Evolutionary conservation across 2,113 vertebrate genomes (phyloP).

Genomic region (Phalacrocorax aristotelis): DNA sequence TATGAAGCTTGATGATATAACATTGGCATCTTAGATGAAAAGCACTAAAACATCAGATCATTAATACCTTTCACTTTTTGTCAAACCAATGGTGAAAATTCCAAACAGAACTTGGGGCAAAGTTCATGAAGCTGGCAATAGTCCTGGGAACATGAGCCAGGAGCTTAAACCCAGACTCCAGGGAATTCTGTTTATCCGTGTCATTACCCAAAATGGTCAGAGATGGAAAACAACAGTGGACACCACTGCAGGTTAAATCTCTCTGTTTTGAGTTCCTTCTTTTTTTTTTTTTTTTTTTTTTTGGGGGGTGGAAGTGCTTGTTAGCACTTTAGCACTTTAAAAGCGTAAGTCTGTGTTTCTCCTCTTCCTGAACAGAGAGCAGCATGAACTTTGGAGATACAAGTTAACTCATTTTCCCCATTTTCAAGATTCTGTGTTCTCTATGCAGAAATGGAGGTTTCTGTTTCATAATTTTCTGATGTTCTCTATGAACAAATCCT

Average conservation of each 20-base stretch:
- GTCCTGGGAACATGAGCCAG: not conserved
- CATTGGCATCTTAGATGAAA: not conserved
- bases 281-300: no score
- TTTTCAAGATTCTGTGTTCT: not conserved
- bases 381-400: not conserved
- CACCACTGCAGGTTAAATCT: not conserved
- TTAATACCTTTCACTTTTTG: slow-evolving; percentile 51
- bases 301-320: no score
- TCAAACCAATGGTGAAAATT: slow-evolving; percentile 33
- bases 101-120: slow-evolving; percentile 11
- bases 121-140: slow-evolving; percentile 20
- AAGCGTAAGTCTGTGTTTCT: not conserved
- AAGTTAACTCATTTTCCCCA: not conserved
- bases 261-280: not conserved
- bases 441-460: not conserved
- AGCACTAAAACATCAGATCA: not conserved
- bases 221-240: not conserved
- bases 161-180: slow-evolving; percentile 23
- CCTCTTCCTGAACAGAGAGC: not conserved
- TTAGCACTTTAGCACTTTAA: not conserved
- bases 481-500: not conserved
- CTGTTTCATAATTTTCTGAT: not conserved
- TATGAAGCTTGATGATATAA: not conserved
- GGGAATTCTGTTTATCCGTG: not conserved
- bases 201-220: slow-evolving; percentile 23